Percentiles rank a stretch among this genome's conserved stretches.
Conservation (phyloP, 2,113 vertebrate species). For the Planiliza haematocheilus region DNA sequence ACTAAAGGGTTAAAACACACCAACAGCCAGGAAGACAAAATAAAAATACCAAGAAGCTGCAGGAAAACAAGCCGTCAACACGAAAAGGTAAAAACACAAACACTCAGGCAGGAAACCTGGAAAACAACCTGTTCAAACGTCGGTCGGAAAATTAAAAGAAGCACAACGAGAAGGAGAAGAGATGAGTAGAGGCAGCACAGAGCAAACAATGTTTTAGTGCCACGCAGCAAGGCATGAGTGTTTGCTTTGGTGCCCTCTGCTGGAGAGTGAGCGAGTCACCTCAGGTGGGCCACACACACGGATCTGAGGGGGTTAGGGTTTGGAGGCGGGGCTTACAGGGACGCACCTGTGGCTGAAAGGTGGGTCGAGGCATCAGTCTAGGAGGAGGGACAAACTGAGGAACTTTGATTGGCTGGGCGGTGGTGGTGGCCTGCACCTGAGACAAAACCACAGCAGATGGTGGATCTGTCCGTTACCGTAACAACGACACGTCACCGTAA, state of each 20-base stretch:
- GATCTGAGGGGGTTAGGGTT: slow-evolving; percentile 70
- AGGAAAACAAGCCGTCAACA: slow-evolving; percentile 62
- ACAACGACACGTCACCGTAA: slow-evolving; percentile 15
- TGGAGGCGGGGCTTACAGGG: slow-evolving; percentile 77
- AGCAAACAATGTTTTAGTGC: slow-evolving; percentile 76
- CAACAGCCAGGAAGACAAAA: slow-evolving; percentile 78
- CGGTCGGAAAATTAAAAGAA: slow-evolving; percentile 65
- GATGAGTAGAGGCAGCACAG: slow-evolving; percentile 68
- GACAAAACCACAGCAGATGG: slow-evolving; percentile 81
- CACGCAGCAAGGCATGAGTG: slow-evolving; percentile 71
- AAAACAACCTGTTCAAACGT: slow-evolving; percentile 55
- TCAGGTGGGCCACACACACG: slow-evolving; percentile 74
- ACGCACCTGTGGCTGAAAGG: slow-evolving; percentile 98
- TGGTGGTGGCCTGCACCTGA: slow-evolving; percentile 95
- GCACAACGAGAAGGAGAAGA: slow-evolving; percentile 66
- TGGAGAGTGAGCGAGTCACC: slow-evolving; percentile 64
- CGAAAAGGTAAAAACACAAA: slow-evolving; percentile 43
- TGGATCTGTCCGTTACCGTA: slow-evolving; percentile 57
- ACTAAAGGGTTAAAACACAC: slow-evolving; percentile 69
- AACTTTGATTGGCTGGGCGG: slow-evolving; percentile 97
- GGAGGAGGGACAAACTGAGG: slow-evolving; percentile 99
- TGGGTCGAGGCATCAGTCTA: slow-evolving; percentile 96
- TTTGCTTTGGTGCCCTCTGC: slow-evolving; percentile 76
- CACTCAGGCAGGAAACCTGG: slow-evolving; percentile 45
- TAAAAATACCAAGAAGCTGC: slow-evolving; percentile 68